Base-by-base conservation (phyloP, 2,888 invertebrate genomes). In the Steinernema scapterisci region DNA sequence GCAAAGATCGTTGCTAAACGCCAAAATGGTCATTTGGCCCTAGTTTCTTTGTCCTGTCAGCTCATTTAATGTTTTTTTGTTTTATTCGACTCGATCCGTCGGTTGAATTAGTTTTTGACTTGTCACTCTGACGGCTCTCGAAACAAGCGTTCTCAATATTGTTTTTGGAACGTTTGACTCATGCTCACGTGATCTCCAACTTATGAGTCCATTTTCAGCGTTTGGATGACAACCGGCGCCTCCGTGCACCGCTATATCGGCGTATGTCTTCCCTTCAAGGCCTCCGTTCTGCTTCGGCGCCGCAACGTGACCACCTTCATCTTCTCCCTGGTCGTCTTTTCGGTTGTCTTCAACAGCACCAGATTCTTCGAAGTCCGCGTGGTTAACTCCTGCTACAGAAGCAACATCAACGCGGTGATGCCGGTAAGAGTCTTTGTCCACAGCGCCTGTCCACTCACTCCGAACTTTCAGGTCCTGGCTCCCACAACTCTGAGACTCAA, bases 141-240 rank as follows among this genome's bases (percentile, higher is more conserved):
- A 38, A 38, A 38, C 38, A 6, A 38, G 38, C 38, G 3, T 3
- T 9, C 38, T 38, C 9, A 9, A 38, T 38, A 38, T 38, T 38
- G 38, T 9, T 38, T 9, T 9, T 38, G 38, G 38, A 38, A 38
- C 38, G 9, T 9, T 6, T 38, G 3, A 38, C 9, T 38, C 3
- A 38, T 6, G 9, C 3, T 9, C 3, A 38, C 9, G 38, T 38
- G n/a, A n/a, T n/a, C n/a, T n/a, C n/a, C n/a, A n/a, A n/a, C 38
- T 38, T 9, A 38, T 3, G 9, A 3, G 38, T 38, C 38, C 38
- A 9, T 38, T 81, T 81, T 54, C 73, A 84, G 84, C 77, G 85
- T 85, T 3, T 85, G 82, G 81, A 83, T 85, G 82, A 85, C 85
- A 0, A 83, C 84, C n/a, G 84, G 82, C 6, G 82, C 85, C 9